Conservation (phyloP, 2,113 vertebrate genomes). For the Syngnathus floridae region DNA sequence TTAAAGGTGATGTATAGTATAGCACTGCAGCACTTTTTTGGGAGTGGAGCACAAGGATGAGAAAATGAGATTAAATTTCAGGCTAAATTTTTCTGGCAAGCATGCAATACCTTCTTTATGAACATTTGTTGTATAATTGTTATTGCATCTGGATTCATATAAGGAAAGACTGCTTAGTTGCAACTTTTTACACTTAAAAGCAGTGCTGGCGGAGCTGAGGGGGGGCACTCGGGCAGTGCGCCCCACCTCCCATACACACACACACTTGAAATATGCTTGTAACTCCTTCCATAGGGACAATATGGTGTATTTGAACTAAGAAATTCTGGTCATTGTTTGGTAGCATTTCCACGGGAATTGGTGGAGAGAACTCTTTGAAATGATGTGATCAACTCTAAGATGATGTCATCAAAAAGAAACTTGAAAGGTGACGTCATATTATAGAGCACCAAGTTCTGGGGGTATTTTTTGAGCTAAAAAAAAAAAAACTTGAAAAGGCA, state of each 20-base stretch:
- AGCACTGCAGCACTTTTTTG: neutral
- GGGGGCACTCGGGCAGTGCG: too few species aligned
- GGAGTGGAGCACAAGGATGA: neutral
- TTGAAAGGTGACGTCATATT: slow-evolving; percentile 1
- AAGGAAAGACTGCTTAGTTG: neutral
- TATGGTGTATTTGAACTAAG: neutral
- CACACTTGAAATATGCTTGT: too few species aligned
- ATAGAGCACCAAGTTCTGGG: neutral
- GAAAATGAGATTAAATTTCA: neutral
- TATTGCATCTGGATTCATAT: neutral
- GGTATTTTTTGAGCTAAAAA: neutral
- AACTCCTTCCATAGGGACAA: too few species aligned
- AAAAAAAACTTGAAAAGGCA: neutral
- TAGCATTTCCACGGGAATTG: neutral
- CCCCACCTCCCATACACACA: too few species aligned
- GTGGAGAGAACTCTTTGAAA: neutral
- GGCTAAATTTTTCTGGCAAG: neutral
- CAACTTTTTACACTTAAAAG: neutral
- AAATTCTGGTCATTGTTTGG: neutral
- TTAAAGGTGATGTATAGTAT: neutral
- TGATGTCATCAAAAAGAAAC: neutral
- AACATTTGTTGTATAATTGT: neutral
- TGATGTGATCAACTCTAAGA: slow-evolving; percentile 4
- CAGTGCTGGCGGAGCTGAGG: too few species aligned
- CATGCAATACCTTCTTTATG: neutral